Percentiles rank a stretch among this genome's conserved stretches.
These are phyloP conservation scores for Chorisops tibialis DNA, from an alignment of 2,888 invertebrate species.

Conservation along the genomic window DNA sequence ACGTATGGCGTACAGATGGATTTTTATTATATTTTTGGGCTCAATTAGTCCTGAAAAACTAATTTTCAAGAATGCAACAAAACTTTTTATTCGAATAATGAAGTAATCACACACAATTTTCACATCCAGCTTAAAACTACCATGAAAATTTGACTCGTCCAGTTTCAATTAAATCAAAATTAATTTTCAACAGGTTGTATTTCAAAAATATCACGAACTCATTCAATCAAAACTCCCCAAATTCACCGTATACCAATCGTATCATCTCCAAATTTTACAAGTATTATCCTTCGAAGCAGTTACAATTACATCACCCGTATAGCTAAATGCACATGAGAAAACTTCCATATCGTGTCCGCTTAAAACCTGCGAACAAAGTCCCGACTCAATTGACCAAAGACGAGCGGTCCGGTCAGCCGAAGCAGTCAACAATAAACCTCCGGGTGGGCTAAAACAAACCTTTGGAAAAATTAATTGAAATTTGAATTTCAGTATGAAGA, in stretches of 20 bases:
- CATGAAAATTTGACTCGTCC: no score
- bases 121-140: no score
- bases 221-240: constrained; percentile 2
- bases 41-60: no score
- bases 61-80: no score
- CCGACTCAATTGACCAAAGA: constrained; percentile 63
- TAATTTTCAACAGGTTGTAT: no score
- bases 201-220: no score
- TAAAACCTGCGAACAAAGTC: constrained; percentile 68
- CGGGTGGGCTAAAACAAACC: constrained; percentile 79
- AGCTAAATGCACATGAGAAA: constrained; percentile 78
- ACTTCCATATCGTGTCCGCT: constrained; percentile 76
- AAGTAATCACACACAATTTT: no score
- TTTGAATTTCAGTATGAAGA: neutral
- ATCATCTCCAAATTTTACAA: constrained; percentile 75
- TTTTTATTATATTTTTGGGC: no score
- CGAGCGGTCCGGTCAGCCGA: constrained; percentile 73
- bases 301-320: constrained; percentile 71
- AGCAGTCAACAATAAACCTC: constrained; percentile 68
- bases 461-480: constrained; percentile 39
- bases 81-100: no score
- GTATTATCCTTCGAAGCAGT: constrained; percentile 83
- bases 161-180: no score
- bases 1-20: no score
- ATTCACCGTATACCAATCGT: constrained; percentile 60